phyloP scores from a whole-genome alignment of 2,797 vertebrate species.

The Molossus alvarezi region DNA sequence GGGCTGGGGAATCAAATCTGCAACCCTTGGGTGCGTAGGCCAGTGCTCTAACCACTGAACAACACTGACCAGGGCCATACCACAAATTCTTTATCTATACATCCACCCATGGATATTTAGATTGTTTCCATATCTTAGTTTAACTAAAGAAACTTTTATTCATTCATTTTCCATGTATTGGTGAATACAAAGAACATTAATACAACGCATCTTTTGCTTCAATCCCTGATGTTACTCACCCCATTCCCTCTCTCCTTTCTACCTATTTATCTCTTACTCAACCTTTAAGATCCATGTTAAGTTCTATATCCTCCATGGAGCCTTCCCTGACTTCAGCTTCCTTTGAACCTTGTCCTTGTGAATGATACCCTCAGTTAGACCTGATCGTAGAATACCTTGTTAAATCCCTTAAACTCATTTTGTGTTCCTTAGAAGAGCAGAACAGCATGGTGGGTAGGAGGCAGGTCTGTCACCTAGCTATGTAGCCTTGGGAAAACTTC shows the following conservation, averaged over 20 bases:
- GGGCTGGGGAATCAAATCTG: too few relatives aligned
- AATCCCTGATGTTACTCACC: not conserved
- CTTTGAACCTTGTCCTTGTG: slow-evolving; percentile 7
- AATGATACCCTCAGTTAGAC: not conserved
- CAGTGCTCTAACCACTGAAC: too few relatives aligned
- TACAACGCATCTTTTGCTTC: slow-evolving; percentile 34
- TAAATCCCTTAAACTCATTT: slow-evolving; percentile 41
- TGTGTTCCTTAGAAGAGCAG: slow-evolving; percentile 32
- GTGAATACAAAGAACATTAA: slow-evolving; percentile 57
- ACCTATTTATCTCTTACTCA: not conserved
- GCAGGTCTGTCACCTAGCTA: not conserved
- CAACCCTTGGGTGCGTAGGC: too few relatives aligned
- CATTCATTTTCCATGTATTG: slow-evolving; percentile 24
- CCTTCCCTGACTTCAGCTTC: not conserved
- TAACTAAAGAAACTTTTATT: slow-evolving; percentile 52
- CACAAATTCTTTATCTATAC: not conserved
- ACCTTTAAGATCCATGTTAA: not conserved
- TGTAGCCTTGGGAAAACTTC: slow-evolving; percentile 5
- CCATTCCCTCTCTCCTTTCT: not conserved
- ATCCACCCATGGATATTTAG: not conserved
- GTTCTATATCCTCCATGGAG: not conserved
- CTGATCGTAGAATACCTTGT: slow-evolving; percentile 10
- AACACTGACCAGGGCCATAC: not conserved
- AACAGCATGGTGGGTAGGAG: not conserved
- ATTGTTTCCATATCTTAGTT: not conserved